Evolutionary conservation across 2,113 vertebrate genomes (phyloP).

Genomic region (Garra rufa): DNA sequence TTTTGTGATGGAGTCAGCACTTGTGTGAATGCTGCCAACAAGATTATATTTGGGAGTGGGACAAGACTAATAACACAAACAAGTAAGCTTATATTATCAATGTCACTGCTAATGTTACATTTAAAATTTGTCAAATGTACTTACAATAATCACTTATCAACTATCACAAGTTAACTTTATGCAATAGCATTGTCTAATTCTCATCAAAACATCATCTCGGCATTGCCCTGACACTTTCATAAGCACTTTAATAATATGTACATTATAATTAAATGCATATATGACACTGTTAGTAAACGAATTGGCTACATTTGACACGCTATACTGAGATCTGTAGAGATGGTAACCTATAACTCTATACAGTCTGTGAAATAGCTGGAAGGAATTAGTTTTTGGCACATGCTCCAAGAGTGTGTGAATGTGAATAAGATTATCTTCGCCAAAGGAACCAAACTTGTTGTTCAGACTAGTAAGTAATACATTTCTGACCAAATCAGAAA

Average conservation of each 20-base stretch:
- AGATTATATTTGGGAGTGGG: slow-evolving; percentile 58
- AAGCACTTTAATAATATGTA: no score
- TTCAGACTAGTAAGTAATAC: slow-evolving; percentile 49
- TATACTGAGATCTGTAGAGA: not conserved
- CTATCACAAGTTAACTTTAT: not conserved
- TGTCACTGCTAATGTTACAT: not conserved
- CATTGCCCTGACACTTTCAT: not conserved
- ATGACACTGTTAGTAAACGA: no score
- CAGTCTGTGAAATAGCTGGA: not conserved
- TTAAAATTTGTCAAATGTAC: no score
- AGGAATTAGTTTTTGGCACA: slow-evolving; percentile 1
- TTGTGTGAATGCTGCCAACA: slow-evolving; percentile 40
- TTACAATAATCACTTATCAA: no score
- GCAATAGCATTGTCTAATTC: no score
- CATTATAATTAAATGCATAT: no score
- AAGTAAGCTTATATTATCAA: slow-evolving; percentile 46
- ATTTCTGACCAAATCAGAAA: not conserved
- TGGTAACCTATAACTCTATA: not conserved
- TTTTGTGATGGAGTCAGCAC: slow-evolving; percentile 26
- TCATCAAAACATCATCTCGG: no score
- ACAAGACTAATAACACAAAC: slow-evolving; percentile 53
- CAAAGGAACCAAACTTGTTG: slow-evolving; percentile 50
- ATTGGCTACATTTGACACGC: not conserved
- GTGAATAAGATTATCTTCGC: slow-evolving; percentile 50
- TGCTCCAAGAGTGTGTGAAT: slow-evolving; percentile 29